Percentiles rank a stretch among this genome's conserved stretches.
These are phyloP conservation scores for Apodemus speciosus DNA, from an alignment of 2,113 vertebrate species.

Conservation along the genomic window DNA sequence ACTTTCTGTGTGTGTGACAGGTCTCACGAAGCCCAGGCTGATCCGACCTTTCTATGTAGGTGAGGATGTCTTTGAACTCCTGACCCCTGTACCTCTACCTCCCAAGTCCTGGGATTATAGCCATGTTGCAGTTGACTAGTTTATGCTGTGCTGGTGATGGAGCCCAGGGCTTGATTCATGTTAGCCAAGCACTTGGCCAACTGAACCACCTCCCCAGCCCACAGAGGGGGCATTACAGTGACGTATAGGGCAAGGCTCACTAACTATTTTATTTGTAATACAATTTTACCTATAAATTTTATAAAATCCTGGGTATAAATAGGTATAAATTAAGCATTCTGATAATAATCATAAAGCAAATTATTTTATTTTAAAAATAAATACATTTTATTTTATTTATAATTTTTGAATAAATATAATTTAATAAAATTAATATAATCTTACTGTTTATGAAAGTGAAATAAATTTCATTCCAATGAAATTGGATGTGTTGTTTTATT, in stretches of 20 bases:
- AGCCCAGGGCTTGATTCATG: neutral
- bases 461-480: neutral
- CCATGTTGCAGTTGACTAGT: no score
- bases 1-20: neutral
- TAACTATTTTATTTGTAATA: neutral
- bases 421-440: neutral
- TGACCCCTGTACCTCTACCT: neutral
- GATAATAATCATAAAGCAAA: neutral
- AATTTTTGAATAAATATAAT: no score
- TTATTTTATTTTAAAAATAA: neutral
- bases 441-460: neutral
- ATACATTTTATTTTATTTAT: no score
- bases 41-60: neutral
- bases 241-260: neutral
- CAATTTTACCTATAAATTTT: neutral
- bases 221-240: neutral
- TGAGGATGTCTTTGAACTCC: neutral
- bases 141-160: neutral
- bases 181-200: neutral
- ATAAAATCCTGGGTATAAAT: neutral
- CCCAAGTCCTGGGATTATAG: neutral
- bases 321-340: neutral
- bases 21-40: neutral
- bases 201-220: neutral
- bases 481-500: neutral